Evolutionary conservation across 2,113 vertebrate species (phyloP).

Genomic region (Melanerpes aurifrons): DNA sequence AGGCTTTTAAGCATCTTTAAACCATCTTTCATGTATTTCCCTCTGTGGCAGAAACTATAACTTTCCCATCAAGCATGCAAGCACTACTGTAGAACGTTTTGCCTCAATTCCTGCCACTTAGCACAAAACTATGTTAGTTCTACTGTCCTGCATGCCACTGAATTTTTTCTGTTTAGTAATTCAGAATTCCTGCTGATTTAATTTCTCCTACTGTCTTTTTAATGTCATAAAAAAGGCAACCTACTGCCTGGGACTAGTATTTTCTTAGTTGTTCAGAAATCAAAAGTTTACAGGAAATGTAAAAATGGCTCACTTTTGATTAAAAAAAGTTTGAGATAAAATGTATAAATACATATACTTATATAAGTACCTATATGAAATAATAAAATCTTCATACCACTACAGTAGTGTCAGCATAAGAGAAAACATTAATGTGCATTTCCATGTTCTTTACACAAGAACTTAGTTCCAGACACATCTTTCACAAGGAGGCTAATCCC

Average conservation of each 20-base stretch:
- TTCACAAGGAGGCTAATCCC: background rate
- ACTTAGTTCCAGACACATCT: background rate
- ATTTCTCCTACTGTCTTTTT: background rate
- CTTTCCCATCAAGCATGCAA: background rate
- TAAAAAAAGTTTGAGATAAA: background rate
- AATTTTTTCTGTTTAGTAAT: background rate
- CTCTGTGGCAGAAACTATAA: background rate
- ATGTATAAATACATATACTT: background rate
- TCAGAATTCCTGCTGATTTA: background rate
- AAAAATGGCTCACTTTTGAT: background rate
- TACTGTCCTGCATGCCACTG: background rate
- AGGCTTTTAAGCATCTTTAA: background rate
- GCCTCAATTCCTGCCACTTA: background rate
- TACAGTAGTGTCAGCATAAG: background rate
- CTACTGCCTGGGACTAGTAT: background rate
- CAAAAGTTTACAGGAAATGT: background rate
- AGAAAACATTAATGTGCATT: background rate
- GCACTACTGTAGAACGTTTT: background rate
- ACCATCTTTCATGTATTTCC: background rate
- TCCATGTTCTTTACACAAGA: background rate
- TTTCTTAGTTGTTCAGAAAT: background rate
- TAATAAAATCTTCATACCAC: background rate
- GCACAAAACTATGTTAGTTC: background rate
- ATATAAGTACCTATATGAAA: background rate
- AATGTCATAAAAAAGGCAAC: background rate